phyloP scores from a whole-genome alignment of 2,888 invertebrate genomes.

The Malthinus flaveolus region DNA sequence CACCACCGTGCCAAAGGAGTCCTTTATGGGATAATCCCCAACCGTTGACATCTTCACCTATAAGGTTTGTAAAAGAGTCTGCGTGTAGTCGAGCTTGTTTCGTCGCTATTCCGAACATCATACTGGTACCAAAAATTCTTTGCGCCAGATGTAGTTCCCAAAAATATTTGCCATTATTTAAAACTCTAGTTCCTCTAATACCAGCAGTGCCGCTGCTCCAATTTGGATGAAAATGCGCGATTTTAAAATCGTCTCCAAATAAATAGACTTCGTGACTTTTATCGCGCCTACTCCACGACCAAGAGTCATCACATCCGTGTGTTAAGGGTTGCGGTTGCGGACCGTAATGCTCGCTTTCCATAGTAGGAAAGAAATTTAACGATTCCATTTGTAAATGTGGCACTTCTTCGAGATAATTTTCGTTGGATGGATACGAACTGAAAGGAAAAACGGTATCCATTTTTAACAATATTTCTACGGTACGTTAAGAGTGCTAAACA shows the following conservation, averaged over 20 bases:
- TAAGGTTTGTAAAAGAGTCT: slow-evolving; percentile 68
- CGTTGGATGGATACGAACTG: neutral
- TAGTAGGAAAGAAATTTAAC: slow-evolving; percentile 23
- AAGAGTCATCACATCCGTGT: slow-evolving; percentile 65
- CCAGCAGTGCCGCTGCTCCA: slow-evolving; percentile 78
- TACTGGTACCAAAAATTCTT: slow-evolving; percentile 72
- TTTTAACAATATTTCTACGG: neutral
- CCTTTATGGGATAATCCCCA: slow-evolving; percentile 79
- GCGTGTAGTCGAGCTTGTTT: slow-evolving; percentile 60
- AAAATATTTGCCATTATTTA: slow-evolving; percentile 67
- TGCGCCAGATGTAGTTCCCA: slow-evolving; percentile 69
- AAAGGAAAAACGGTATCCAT: no score
- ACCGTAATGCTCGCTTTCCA: slow-evolving; percentile 36
- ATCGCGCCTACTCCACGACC: slow-evolving; percentile 69
- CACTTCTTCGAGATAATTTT: slow-evolving; percentile 18
- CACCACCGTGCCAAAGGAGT: slow-evolving; percentile 68
- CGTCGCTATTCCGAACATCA: slow-evolving; percentile 73
- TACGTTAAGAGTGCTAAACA: neutral
- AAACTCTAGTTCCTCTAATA: slow-evolving; percentile 65
- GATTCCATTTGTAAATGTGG: slow-evolving; percentile 36
- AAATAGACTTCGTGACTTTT: slow-evolving; percentile 62
- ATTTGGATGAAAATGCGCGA: slow-evolving; percentile 74
- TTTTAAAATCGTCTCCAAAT: slow-evolving; percentile 58
- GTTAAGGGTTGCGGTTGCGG: slow-evolving; percentile 43
- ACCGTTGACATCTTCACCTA: slow-evolving; percentile 71